These are phyloP conservation scores for Mya arenaria DNA, from an alignment of 1,140 invertebrate species.

Conservation along the genomic window DNA sequence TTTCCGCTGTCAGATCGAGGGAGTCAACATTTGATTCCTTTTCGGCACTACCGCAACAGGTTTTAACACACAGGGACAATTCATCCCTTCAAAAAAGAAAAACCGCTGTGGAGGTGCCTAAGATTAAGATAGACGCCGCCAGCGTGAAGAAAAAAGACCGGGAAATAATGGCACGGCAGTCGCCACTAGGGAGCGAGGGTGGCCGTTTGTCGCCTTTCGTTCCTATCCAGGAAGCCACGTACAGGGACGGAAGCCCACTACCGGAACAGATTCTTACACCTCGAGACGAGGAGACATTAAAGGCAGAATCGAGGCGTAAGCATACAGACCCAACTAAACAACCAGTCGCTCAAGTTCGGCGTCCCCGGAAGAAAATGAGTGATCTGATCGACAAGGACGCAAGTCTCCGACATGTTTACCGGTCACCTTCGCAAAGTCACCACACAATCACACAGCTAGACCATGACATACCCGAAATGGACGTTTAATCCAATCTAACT, in stretches of 20 bases:
- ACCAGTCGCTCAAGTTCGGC: not conserved
- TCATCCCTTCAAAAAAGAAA: conserved; percentile 4
- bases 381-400: conserved; percentile 32
- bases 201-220: not conserved
- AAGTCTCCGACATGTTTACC: conserved; percentile 9
- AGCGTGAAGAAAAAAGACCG: not conserved
- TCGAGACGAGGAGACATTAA: not conserved
- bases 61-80: not conserved
- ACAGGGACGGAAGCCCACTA: conserved; percentile 34
- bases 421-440: too few species aligned
- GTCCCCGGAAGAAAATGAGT: not conserved
- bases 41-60: conserved; percentile 5
- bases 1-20: not conserved
- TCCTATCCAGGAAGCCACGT: not conserved
- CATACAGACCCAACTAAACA: not conserved
- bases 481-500: too few species aligned
- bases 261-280: conserved; percentile 43
- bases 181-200: not conserved
- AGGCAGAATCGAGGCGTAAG: not conserved
- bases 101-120: not conserved
- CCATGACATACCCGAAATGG: too few species aligned
- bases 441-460: too few species aligned
- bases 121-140: not conserved
- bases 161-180: not conserved
- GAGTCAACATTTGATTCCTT: not conserved